phyloP scores from a whole-genome alignment of 2,113 vertebrate species.

The Cacatua alba region DNA sequence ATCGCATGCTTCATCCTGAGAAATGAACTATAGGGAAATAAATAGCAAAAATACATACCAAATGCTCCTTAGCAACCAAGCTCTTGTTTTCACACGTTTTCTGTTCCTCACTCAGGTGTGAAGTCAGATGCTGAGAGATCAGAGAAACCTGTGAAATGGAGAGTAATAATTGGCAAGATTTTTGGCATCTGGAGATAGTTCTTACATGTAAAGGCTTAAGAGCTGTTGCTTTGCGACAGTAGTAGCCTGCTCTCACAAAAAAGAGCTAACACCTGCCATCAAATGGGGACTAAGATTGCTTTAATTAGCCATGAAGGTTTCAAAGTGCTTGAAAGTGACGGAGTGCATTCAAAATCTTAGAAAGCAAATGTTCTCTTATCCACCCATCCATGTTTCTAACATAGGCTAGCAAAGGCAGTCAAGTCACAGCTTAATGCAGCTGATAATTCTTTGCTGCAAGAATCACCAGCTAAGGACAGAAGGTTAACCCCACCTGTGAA shows the following conservation, averaged over 20 bases:
- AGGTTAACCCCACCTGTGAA: neutral
- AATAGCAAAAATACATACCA: neutral
- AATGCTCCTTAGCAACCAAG: constrained; percentile 16
- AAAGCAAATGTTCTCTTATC: neutral
- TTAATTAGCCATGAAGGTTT: neutral
- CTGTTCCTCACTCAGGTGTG: neutral
- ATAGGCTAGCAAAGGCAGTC: neutral
- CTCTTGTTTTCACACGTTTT: neutral
- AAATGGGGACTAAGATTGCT: neutral
- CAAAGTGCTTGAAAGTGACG: neutral
- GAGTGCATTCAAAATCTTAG: neutral
- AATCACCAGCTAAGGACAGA: neutral
- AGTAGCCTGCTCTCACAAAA: neutral
- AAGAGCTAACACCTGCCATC: constrained; percentile 2
- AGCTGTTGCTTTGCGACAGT: neutral
- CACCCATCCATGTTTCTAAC: neutral
- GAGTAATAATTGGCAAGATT: constrained; percentile 26
- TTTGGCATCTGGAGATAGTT: neutral
- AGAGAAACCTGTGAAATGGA: constrained; percentile 33
- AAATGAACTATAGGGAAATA: neutral
- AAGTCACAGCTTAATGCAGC: neutral
- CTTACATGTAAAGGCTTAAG: neutral
- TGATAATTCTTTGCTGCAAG: neutral
- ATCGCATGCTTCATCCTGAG: neutral
- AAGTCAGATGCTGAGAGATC: neutral